A percentile compares a stretch with the other conserved stretches of the same genome.
These are phyloP conservation scores for Rhynchopsitta pachyrhyncha DNA, from an alignment of 2,113 vertebrate genomes.

Conservation along the genomic window DNA sequence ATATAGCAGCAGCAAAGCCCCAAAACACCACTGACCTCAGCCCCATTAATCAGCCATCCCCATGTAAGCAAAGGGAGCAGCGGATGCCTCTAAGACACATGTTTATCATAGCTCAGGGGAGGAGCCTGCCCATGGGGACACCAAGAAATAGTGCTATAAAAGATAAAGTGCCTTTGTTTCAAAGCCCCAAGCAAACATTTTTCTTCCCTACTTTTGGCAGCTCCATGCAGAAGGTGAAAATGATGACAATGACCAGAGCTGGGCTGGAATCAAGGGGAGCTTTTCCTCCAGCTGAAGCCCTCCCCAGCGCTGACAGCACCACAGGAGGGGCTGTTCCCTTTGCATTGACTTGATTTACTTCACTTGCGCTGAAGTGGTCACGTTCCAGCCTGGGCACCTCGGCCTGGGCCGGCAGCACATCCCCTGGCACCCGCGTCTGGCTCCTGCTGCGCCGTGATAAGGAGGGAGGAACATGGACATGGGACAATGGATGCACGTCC, in stretches of 20 bases:
- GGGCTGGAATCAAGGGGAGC: not conserved
- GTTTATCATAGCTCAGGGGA: not conserved
- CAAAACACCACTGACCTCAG: not conserved
- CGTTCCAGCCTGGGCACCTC: not conserved
- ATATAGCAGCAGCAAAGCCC: not conserved
- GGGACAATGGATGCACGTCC: not conserved
- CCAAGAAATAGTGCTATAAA: not conserved
- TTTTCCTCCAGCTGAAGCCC: accelerated
- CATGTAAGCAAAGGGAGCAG: accelerated
- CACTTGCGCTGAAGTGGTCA: not conserved
- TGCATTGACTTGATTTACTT: not conserved
- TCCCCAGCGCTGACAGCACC: not conserved
- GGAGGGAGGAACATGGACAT: not conserved
- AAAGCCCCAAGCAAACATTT: not conserved
- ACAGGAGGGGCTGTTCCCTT: not conserved
- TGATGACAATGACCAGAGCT: not conserved
- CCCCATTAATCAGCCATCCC: not conserved
- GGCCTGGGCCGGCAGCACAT: not conserved
- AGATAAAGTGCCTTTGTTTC: not conserved
- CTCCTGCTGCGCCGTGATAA: not conserved
- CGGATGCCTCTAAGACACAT: not conserved
- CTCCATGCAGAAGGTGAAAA: not conserved
- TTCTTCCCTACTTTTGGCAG: not conserved
- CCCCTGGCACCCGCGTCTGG: not conserved
- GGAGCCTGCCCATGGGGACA: not conserved